Evolutionary conservation across 2,888 invertebrate genomes (phyloP).

Genomic region (Tigriopus californicus): DNA sequence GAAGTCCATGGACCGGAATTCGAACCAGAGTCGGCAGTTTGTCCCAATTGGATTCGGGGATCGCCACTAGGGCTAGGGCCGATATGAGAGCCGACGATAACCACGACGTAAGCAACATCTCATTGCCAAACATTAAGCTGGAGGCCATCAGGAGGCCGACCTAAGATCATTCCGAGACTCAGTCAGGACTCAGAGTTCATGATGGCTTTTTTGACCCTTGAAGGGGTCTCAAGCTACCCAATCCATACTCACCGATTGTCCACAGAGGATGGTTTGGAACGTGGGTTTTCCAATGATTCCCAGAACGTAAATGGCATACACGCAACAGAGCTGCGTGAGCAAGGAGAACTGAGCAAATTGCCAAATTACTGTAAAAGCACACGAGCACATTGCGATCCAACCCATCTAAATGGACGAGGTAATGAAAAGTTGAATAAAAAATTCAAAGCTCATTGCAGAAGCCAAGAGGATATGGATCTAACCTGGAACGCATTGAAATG

Average conservation of each 20-base stretch:
- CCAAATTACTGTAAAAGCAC: slow-evolving; percentile 39
- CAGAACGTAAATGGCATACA: slow-evolving; percentile 19
- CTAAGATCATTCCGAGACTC: slow-evolving; percentile 1
- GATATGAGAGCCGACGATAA: slow-evolving; percentile 23
- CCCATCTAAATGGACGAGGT: slow-evolving; percentile 23
- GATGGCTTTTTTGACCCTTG: slow-evolving; percentile 2
- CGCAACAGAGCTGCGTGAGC: slow-evolving; percentile 17
- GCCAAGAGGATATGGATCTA: too few species aligned
- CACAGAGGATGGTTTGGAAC: slow-evolving; percentile 28
- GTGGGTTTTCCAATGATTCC: slow-evolving; percentile 23
- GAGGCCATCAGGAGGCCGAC: slow-evolving; percentile 25
- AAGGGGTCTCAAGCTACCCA: slow-evolving; percentile 10
- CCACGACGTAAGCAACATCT: slow-evolving; percentile 36
- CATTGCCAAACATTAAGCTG: slow-evolving; percentile 37
- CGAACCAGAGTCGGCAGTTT: neutral
- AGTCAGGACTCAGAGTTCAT: slow-evolving; percentile 1
- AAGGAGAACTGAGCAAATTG: slow-evolving; percentile 58
- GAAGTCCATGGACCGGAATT: slow-evolving; percentile 18
- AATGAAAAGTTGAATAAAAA: too few species aligned
- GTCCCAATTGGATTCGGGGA: slow-evolving; percentile 17
- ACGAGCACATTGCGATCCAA: too few species aligned
- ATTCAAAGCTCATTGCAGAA: too few species aligned
- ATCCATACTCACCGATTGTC: slow-evolving; percentile 29
- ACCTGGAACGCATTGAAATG: neutral
- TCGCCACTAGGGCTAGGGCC: slow-evolving; percentile 20